Base-by-base conservation (phyloP, 1,140 invertebrate genomes). In the Melipona quadrifasciata region DNA sequence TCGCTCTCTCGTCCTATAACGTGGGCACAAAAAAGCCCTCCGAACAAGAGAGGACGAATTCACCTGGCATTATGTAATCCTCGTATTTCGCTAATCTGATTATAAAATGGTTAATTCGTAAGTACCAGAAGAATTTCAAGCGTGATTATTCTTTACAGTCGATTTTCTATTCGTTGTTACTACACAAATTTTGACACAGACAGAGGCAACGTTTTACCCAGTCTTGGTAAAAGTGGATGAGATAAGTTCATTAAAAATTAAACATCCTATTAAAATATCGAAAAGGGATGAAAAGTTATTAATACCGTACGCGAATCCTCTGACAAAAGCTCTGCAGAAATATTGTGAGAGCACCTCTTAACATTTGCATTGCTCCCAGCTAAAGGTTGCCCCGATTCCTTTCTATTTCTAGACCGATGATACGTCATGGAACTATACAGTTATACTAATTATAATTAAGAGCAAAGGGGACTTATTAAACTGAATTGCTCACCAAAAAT, bases 311-410 rank as follows among this genome's bases (percentile, higher is more conserved):
- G 39, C 8, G 24, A 76, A 76, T 31, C 51, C 31, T 27, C n/a
- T 47, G 11, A 76, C 8, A 47, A 31, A 57, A 68, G 34, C n/a
- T 68, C 5, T 10, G 27, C 39, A 53, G 39, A 61, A 57, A 58
- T 71, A 77, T 65, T 55, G 73, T 31, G 27, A 53, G 51, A 19
- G 19, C 12, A 79, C 24, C 82, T 24, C 70, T 68, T 84, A 70
- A 80, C 82, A 84, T 84, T 84, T 57, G 72, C 17, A 68, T 14
- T 8, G 27, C 16, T 21, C 21, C 6, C 68, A 58, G 64, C 67
- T 47, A 84, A 79, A 84, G 75, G 67, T 84, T 53, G 51, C 24
- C 82, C 76, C 8, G 82, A 70, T 84, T 71, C 64, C 47, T 34
- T 73, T 73, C 74, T 72, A 72, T 84, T 84, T 79, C 47, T 79